Base-by-base conservation (phyloP, 2,888 invertebrate species). In the Orchestes rusci region DNA sequence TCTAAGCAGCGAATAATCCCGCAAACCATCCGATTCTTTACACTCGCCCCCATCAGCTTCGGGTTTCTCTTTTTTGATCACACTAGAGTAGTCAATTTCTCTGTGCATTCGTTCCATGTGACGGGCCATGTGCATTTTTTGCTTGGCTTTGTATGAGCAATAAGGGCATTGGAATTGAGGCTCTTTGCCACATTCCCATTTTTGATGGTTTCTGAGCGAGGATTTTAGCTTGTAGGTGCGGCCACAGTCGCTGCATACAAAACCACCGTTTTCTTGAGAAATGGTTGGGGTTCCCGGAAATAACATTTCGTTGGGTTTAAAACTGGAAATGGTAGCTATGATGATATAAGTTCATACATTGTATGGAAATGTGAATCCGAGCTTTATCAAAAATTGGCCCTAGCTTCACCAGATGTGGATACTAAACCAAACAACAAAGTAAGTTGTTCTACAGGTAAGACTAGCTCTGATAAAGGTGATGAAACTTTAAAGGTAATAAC, bases 171-270 rank as follows among this genome's bases (percentile, higher is more conserved):
- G 81, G 67, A 85, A 86, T 68, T 84, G 84, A 15, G 85, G 86
- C 68, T 86, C 85, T 67, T 86, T 86, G 62, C 85, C 84, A 68
- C 85, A 86, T 69, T 86, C 86, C 85, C 85, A 86, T 68, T 85
- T 85, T 73, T 84, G 84, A 65, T 86, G 86, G 67, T 86, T 85
- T 50, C 85, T 76, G 59, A 86, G 71, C 48, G 88, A 88, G 56
- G 87, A 87, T 70, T 89, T 89, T 56, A 89, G 75, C 68, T 89
- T 89, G 72, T 90, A 90, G 52, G 84, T 80, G 55, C 89, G 76
- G 50, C 86, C 87, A 70, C 90, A 90, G 60, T 84, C 84, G 42
- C 83, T 79, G 69, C 87, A 87, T 46, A 80, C 76, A 74, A 84
- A 85, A 62, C 76, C 73, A 62, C 76, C 73, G n/a, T 54, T 56